Percentiles rank a stretch among this genome's conserved stretches.
Conservation (phyloP, 2,797 vertebrate genomes). For the Manis pentadactyla region DNA sequence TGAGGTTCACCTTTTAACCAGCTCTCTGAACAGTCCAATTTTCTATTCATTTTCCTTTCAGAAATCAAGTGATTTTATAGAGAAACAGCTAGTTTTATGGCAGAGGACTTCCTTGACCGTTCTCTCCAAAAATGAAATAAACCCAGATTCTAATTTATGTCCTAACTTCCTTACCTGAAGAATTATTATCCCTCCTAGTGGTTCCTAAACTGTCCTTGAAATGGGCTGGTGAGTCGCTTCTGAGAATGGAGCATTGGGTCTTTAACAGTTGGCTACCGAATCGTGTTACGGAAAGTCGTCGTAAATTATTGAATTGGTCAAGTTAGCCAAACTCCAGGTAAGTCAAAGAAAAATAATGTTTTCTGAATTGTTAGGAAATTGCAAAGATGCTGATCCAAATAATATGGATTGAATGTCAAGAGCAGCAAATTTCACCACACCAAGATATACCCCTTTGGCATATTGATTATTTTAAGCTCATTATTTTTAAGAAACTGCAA, state of each 20-base stretch:
- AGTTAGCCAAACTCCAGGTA: background rate
- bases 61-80: conserved; percentile 61
- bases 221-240: background rate
- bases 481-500: background rate
- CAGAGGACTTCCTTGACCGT: conserved; percentile 14
- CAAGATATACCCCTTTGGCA: background rate
- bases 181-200: background rate
- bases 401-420: background rate
- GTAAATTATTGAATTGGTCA: background rate
- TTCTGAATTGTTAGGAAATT: conserved; percentile 31
- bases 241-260: background rate
- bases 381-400: background rate
- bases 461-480: background rate
- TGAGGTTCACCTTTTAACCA: conserved; percentile 53
- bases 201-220: background rate
- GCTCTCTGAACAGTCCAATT: background rate
- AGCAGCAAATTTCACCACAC: background rate
- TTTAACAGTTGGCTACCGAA: conserved; percentile 37
- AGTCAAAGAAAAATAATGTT: background rate
- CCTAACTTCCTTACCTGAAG: conserved; percentile 23
- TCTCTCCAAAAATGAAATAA: conserved; percentile 54
- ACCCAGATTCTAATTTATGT: background rate
- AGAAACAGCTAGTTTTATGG: conserved; percentile 22
- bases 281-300: background rate
- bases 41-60: conserved; percentile 58